phyloP scores from a whole-genome alignment of 2,888 invertebrate genomes.

The Drosophila nigricruria region DNA sequence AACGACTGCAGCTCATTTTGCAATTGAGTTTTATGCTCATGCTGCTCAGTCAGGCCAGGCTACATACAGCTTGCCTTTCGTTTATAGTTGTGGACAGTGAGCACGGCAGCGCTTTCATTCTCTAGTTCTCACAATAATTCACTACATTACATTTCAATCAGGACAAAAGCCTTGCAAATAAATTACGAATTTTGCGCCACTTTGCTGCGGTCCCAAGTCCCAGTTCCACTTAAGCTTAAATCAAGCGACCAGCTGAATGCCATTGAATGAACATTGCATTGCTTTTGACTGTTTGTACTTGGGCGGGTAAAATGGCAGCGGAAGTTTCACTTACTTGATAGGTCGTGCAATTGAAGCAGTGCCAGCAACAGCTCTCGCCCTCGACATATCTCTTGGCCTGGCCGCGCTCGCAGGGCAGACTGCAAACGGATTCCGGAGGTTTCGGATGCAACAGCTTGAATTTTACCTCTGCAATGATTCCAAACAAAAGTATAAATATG shows the following conservation, averaged over 20 bases:
- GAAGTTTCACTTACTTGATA: conserved; percentile 89
- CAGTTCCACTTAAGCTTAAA: conserved; percentile 30
- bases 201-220: conserved; percentile 20
- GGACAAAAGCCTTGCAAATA: conserved; percentile 62
- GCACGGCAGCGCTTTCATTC: conserved; percentile 22
- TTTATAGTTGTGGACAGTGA: conserved; percentile 20
- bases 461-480: conserved; percentile 89
- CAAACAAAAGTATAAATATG: conserved; percentile 3
- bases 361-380: conserved; percentile 97
- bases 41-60: background rate
- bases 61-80: conserved; percentile 1
- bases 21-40: conserved; percentile 44
- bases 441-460: conserved; percentile 92
- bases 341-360: conserved; percentile 95
- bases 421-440: conserved; percentile 96
- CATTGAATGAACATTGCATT: conserved; percentile 10
- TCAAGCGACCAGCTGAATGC: conserved; percentile 50
- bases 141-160: conserved; percentile 70
- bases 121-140: conserved; percentile 52
- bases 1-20: conserved; percentile 31
- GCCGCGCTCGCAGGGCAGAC: conserved; percentile 93
- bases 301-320: background rate
- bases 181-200: conserved; percentile 57
- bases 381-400: conserved; percentile 97
- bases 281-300: conserved; percentile 7